These are phyloP conservation scores for Callionymus lyra DNA, from an alignment of 2,113 vertebrate species.

Conservation along the genomic window DNA sequence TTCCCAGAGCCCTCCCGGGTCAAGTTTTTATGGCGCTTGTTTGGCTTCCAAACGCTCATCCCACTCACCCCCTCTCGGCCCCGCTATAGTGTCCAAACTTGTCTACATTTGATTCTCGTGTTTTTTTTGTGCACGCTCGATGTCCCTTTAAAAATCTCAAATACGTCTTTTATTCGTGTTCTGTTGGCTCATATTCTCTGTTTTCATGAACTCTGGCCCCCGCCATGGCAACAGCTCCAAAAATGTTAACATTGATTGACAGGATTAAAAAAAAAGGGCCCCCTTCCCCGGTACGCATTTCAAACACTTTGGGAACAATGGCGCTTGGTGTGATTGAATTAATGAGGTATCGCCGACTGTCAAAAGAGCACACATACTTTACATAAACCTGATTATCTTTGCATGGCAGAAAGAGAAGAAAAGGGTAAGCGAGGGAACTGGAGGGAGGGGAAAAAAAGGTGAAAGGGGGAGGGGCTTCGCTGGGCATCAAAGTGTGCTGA, in stretches of 20 bases:
- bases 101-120: constrained; percentile 96
- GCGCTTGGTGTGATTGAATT: constrained; percentile 98
- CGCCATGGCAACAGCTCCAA: constrained; percentile 97
- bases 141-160: constrained; percentile 96
- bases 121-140: constrained; percentile 89
- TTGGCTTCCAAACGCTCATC: constrained; percentile 91
- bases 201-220: constrained; percentile 99
- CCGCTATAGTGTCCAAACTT: constrained; percentile 88
- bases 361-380: constrained; percentile 99
- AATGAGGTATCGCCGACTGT: constrained; percentile 98
- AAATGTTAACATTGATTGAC: constrained; percentile 99
- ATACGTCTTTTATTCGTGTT: constrained; percentile 97
- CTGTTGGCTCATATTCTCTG: constrained; percentile 96
- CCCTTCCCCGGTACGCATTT: constrained; percentile 89
- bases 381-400: constrained; percentile 99
- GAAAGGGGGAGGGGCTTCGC: constrained; percentile 66
- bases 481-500: constrained; percentile 73
- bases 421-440: constrained; percentile 60
- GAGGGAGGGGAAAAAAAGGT: constrained; percentile 34
- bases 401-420: constrained; percentile 91
- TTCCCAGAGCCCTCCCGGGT: constrained; percentile 99
- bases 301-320: constrained; percentile 99
- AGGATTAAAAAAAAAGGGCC: constrained; percentile 94
- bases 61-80: constrained; percentile 75
- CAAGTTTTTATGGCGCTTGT: constrained; percentile 95